Evolutionary conservation across 2,888 invertebrate species (phyloP).

Genomic region (Dryobota labecula): DNA sequence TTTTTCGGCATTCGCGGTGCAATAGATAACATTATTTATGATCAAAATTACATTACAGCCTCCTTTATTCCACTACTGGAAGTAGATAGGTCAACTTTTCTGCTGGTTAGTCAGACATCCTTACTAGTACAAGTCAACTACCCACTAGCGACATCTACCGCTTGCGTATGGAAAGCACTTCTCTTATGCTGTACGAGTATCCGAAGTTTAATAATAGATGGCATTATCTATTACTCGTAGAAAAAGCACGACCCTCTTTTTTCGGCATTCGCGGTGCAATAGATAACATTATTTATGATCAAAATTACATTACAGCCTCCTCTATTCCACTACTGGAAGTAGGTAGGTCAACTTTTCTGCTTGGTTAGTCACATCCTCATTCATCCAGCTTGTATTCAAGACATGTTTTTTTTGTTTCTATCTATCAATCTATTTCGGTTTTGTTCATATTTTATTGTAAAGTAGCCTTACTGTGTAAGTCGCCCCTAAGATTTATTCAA

Average conservation of each 20-base stretch:
- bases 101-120: no score
- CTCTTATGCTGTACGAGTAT: not conserved
- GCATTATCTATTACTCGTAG: not conserved
- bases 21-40: no score
- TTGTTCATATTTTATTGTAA: not conserved
- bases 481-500: not conserved
- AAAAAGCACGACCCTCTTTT: not conserved
- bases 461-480: not conserved
- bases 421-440: not conserved
- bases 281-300: not conserved
- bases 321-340: not conserved
- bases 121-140: not conserved
- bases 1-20: not conserved
- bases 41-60: not conserved
- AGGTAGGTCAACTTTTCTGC: not conserved
- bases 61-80: not conserved
- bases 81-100: not conserved
- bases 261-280: not conserved
- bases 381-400: not conserved
- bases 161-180: no score
- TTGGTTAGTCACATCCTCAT: not conserved
- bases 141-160: slow-evolving; percentile 16
- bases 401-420: not conserved
- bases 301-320: not conserved
- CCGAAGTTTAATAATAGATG: slow-evolving; percentile 6